Conservation (phyloP, 2,888 invertebrate genomes). For the Electrophaes corylata region DNA sequence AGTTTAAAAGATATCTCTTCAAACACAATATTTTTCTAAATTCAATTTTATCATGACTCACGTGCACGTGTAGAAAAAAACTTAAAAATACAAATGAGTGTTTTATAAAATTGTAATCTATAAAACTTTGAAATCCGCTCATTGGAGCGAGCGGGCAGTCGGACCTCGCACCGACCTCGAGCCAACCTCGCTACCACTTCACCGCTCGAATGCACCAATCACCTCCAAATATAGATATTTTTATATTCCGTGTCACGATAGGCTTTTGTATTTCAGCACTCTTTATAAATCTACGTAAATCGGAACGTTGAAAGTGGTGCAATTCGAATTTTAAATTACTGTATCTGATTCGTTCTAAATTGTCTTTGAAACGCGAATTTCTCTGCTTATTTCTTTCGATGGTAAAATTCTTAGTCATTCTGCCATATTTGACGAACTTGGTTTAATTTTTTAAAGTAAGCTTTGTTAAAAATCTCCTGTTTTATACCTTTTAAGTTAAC, state of each 20-base stretch:
- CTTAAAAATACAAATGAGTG: constrained; percentile 5
- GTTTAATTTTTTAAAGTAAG: too few relatives aligned
- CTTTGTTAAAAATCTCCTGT: too few relatives aligned
- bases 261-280: constrained; percentile 43
- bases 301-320: constrained; percentile 53
- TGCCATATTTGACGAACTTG: too few relatives aligned
- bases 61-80: too few relatives aligned
- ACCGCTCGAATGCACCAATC: constrained; percentile 72
- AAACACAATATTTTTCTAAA: not conserved
- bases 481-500: too few relatives aligned
- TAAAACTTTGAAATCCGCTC: constrained; percentile 38
- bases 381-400: constrained; percentile 6
- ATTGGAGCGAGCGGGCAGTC: constrained; percentile 51
- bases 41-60: not conserved
- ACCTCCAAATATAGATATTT: constrained; percentile 74
- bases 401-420: not conserved
- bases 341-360: constrained; percentile 41
- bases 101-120: constrained; percentile 44
- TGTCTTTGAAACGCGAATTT: constrained; percentile 35
- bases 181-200: constrained; percentile 67
- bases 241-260: constrained; percentile 63
- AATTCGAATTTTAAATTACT: constrained; percentile 53
- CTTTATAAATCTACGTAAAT: constrained; percentile 47
- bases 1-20: too few relatives aligned
- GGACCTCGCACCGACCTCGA: constrained; percentile 72